Base-by-base conservation (phyloP, 2,113 vertebrate genomes). In the Phalacrocorax aristotelis region DNA sequence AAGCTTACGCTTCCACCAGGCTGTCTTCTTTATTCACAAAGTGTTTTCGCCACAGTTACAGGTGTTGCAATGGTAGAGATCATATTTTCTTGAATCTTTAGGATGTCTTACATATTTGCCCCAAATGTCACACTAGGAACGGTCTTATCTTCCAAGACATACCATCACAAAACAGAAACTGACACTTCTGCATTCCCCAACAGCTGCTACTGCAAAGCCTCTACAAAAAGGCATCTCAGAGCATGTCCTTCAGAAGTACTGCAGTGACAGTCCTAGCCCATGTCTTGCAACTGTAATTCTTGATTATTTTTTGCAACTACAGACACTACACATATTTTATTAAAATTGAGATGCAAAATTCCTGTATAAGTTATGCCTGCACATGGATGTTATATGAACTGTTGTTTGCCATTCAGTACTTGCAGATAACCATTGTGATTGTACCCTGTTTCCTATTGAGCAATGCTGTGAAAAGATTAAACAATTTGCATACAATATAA, bases 401-500 rank as follows among this genome's bases (percentile, higher is more conserved):
- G 72, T 9, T 74, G 46, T 91, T 79, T 89, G 57, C 72, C 55
- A 95, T 92, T 91, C 60, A 48, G 57, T 14, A 54, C 76, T 8
- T 34, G 72, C 15, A 93, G 80, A 92, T 21, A 87, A 89, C 76
- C n/a, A 32, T 3, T 29, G 29, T 30, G 44, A 78, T 80, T 77
- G 78, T 77, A 71, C 42, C 27, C 51, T 19, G 30, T 32, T 95
- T 89, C 87, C 83, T 89, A 91, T 44, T 60, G 78, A 93, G 64
- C 60, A 83, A 52, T 78, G 68, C 55, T 71, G 80, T 34, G 75
- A 94, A 94, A 93, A 85, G 51, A 92, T 95, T 95, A 93, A 96
- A 95, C 89, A 91, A 95, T 96, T 94, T 97, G 84, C 82, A 91
- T 94, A 90, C 91, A 95, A 96, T 96, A 95, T 66, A 97, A 95